Evolutionary conservation across 2,888 invertebrate species (phyloP), one percentile per base, ranked within the genome.

Genomic region (Heliconius charithonia): DNA sequence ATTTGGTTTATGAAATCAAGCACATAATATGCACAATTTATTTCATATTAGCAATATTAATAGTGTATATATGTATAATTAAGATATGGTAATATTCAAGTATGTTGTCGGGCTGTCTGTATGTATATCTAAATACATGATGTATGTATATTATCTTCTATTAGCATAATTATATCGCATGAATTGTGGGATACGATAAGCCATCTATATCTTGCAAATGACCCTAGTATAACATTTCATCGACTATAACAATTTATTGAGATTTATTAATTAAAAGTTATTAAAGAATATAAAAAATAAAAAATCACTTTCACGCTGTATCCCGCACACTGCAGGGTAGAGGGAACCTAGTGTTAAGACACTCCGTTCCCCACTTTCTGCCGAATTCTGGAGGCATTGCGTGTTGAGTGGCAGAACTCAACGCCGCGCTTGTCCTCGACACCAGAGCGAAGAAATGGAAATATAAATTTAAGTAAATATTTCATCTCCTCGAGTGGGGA

Each of bases 111-210:
- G 27, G 27, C 19, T 63, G 27, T 74, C 22, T 41, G 22, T 41
- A 69, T 69, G 9, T 41, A 69, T 69, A 25, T 16, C 41, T 41
- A 9, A 41, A 69, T 69, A 41, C 41, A 41, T 45, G 16, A 41
- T 69, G 1, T 69, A 45, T n/a, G n/a, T 41, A 69, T 69, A 41
- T 41, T 41, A 74, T 74, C 4, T 41, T n/a, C 74, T 27, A 63
- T 74, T 74, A 74, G 65, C 74, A 63, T 74, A 74, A 74, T 74
- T 74, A 74, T 74, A 63, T 74, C 29, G 65, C 29, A 63, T 74
- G 74, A 74, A 45, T 74, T 41, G 74, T 41, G 41, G 45, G 25
- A 45, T 27, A 63, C 13, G 27, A 74, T 74, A 74, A 32, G 59
- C 72, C n/a, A 59, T 65, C 63, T 74, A 74, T 27, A 74, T 22